These are phyloP conservation scores for Eira barbara DNA, from an alignment of 2,113 vertebrate species.

Conservation along the genomic window DNA sequence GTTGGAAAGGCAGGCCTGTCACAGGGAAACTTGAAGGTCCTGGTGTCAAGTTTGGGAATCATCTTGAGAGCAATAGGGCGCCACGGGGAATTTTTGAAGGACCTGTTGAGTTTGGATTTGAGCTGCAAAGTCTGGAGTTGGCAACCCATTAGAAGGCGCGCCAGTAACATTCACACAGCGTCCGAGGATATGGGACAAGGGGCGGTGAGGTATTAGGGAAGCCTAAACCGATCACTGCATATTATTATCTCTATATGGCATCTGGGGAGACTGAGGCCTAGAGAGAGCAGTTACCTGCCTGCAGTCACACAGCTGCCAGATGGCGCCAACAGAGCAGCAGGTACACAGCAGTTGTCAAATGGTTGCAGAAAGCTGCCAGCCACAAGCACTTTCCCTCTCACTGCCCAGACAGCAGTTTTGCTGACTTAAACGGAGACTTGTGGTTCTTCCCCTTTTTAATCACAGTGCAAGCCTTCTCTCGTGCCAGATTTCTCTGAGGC, in stretches of 20 bases:
- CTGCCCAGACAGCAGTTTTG: slow-evolving; percentile 47
- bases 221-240: neutral
- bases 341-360: slow-evolving; percentile 37
- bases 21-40: neutral
- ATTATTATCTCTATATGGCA: neutral
- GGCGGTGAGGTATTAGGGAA: neutral
- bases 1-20: neutral
- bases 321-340: neutral
- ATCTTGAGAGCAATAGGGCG: neutral
- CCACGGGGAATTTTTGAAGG: neutral
- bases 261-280: neutral
- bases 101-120: neutral
- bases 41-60: neutral
- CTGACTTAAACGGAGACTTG: slow-evolving; percentile 75
- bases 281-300: neutral
- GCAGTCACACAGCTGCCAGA: neutral
- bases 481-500: slow-evolving; percentile 66
- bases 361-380: slow-evolving; percentile 57
- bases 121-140: neutral
- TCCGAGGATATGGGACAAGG: neutral
- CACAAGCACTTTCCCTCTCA: slow-evolving; percentile 78
- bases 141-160: neutral
- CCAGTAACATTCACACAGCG: neutral
- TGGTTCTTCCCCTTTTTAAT: slow-evolving; percentile 73
- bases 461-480: slow-evolving; percentile 41